Base-by-base conservation (phyloP, 2,888 invertebrate genomes). In the Loripinus fragilis region DNA sequence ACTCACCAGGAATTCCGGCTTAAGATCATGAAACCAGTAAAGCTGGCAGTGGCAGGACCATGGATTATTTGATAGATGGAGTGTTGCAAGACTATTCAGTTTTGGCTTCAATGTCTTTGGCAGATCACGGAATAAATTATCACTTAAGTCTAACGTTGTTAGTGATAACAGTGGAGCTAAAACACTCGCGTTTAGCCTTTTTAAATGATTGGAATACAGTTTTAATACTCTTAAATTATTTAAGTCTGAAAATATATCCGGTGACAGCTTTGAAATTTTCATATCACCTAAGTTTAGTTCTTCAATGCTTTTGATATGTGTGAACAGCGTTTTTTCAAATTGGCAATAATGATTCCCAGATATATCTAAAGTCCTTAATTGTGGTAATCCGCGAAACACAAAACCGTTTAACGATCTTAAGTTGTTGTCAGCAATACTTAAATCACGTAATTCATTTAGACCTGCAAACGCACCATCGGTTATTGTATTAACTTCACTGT, bases 21-120 rank as follows among this genome's bases (percentile, higher is more conserved):
- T 41, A 30, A 85, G 73, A 45, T 81, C 80, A 45, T 78, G 81
- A 33, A 88, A 71, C 88, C 88, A 88, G 7, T 72, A 67, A 48
- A 88, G 28, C 67, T 80, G 80, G 69, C 88, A 88, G 80, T 85
- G 84, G 74, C 88, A 88, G 41, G 85, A 86, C 86, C 86, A 86
- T 3, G 83, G 86, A 52, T 88, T 87, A 42, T 81, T 79, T 0
- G 86, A 75, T 38, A 85, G 50, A 48, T 85, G 85, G 0, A 86
- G 68, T 0, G 74, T 33, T 64, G 73, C 74, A 55, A 88, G 78
- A 15, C 30, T 70, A 17, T 68, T 66, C 33, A 88, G 76, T 64
- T 68, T 71, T 25, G 82, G 75, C 41, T 84, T 74, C n/a, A 84
- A 52, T 23, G 79, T 78, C 0, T 60, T 68, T 10, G 86, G 78